Base-by-base conservation (phyloP, 2,888 invertebrate species). In the Catonia carolina region DNA sequence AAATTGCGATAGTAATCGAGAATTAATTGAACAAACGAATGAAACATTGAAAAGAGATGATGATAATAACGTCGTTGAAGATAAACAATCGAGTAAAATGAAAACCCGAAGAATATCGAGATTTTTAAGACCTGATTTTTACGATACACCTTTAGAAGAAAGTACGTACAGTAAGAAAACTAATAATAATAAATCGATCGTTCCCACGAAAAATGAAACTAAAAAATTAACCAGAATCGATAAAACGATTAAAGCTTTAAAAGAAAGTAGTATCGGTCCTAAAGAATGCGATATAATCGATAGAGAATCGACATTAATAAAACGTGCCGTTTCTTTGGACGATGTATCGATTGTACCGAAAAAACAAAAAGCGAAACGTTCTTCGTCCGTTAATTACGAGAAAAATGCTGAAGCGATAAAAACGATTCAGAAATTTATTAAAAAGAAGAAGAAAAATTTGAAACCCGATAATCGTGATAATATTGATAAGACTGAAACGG, bases 91-190 rank as follows among this genome's bases (percentile, higher is more conserved):
- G 63, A 18, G 17, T 12, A 39, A 8, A 27, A 52, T 14, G 45
- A 61, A 55, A 53, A 52, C 53, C 12, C 58, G 58, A 17, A 78
- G 84, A 61, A 79, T 85, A 57, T 86, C 85, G 7, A 75, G 89
- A 56, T 89, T 88, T 71, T 72, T 89, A 57, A 77, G 89, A 27
- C 85, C 88, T 0, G 89, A 89, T 70, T 88, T 88, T 69, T 86
- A 83, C 68, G 86, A 88, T 62, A 74, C 82, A 1, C 80, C 82
- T 7, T 71, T 78, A 17, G 84, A 84, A 57, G 86, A 86, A 65
- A 84, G 79, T 67, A 74, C 79, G 18, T 82, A 82, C 67, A 77
- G 79, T 1, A 77, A 73, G 55, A 49, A 41, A 35, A 31, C 20
- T 14, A 18, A 17, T n/a, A 5, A 5, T 15, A 3, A 17, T 14